A percentile compares a stretch with the other conserved stretches of the same genome.
These are phyloP conservation scores for Menidia beryllina DNA, from an alignment of 2,113 vertebrate species.

Conservation along the genomic window DNA sequence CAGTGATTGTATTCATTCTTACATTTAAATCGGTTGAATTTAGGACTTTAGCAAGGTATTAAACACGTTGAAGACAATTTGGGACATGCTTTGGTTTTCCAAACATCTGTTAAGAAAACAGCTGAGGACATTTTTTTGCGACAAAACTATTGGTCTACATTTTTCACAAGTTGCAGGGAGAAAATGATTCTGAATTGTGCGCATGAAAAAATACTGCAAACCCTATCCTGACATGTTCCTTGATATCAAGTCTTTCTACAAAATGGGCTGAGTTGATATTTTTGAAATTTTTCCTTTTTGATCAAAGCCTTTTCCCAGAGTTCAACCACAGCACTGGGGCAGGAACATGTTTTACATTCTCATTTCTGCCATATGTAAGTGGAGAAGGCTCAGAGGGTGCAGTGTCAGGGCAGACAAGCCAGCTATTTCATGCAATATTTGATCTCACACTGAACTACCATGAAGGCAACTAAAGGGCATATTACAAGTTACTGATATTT, in stretches of 20 bases:
- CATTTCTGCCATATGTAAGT: constrained; percentile 45
- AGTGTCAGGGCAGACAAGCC: constrained; percentile 20
- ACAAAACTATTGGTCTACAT: background rate
- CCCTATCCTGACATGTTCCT: background rate
- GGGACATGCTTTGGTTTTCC: too few relatives aligned
- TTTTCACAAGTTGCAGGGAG: background rate
- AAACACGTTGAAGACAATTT: background rate
- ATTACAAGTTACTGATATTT: constrained; percentile 10
- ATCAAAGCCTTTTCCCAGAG: constrained; percentile 13
- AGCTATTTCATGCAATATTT: constrained; percentile 35
- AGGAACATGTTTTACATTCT: constrained; percentile 57
- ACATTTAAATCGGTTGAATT: too few relatives aligned
- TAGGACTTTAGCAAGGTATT: background rate
- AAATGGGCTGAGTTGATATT: constrained; percentile 2
- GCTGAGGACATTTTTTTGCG: too few relatives aligned
- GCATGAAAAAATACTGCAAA: background rate
- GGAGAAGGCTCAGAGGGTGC: constrained; percentile 34
- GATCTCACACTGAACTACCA: constrained; percentile 10
- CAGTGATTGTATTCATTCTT: background rate
- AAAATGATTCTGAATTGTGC: background rate
- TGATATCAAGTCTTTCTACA: background rate
- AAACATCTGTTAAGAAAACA: too few relatives aligned
- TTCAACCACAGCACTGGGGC: constrained; percentile 44
- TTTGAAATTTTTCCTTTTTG: constrained; percentile 14
- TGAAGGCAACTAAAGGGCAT: constrained; percentile 8